Base-by-base conservation (phyloP, 2,797 vertebrate species). In the Phrynocephalus guinanensis region DNA sequence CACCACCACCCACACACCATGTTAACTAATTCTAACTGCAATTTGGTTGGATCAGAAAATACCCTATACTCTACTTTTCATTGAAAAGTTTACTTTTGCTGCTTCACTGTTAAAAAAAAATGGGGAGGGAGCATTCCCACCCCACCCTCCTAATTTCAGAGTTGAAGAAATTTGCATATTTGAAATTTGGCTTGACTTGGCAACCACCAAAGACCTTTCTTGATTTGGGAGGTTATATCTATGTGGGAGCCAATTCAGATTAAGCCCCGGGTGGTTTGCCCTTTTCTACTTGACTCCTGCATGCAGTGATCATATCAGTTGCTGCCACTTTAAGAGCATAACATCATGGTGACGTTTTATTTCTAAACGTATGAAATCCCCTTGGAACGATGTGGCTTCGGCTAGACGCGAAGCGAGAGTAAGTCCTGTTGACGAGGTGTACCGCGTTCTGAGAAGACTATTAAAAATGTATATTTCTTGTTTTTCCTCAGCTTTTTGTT, bases 401-500 rank as follows among this genome's bases (percentile, higher is more conserved):
- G 94, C 95, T 93, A 52, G 33, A 89, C 82, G 85, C 50, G 84
- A 70, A 91, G 90, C 86, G 87, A 92, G 75, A 89, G 92, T 85
- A 93, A 78, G 93, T 91, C 90, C 94, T 95, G 95, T 93, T 94
- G 94, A 94, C 91, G 93, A 96, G 93, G 95, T 92, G 95, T 95
- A 94, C 91, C 89, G 92, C 86, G 92, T 91, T 94, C 95, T 85
- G 94, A 93, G 93, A 93, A 90, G 94, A 93, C 85, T 94, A 97
- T 97, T 96, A 97, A 97, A 97, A 96, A 96, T 97, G 96, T 95
- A 97, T 93, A 95, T 96, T 88, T 92, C 95, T 94, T 85, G 93
- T 94, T 97, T 71, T 88, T 94, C 91, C 95, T 89, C 95, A 94
- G 93, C 95, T 95, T 95, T 92, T 96, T 93, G 95, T 94, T 95